Percentiles rank a stretch among this genome's conserved stretches.
phyloP scores from a whole-genome alignment of 1,140 invertebrate genomes.

The Papilio polytes region DNA sequence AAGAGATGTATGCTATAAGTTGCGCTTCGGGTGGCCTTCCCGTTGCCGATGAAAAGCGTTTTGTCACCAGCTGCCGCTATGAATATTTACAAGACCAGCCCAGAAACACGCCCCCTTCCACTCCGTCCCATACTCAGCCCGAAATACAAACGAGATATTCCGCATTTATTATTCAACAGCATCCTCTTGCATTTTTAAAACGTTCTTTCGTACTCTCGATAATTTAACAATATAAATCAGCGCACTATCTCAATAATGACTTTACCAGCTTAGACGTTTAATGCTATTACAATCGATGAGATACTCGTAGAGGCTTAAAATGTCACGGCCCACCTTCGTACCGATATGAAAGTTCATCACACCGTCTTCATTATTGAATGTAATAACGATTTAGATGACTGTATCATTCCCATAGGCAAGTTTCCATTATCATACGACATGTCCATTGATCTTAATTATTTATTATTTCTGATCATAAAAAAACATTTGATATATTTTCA shows the following conservation, averaged over 20 bases:
- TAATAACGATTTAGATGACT: constrained; percentile 77
- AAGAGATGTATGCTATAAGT: constrained; percentile 58
- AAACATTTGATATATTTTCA: neutral
- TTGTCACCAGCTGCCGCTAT: constrained; percentile 67
- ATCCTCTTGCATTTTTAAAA: constrained; percentile 46
- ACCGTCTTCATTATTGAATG: constrained; percentile 71
- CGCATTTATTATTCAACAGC: constrained; percentile 49
- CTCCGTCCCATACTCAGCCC: constrained; percentile 40
- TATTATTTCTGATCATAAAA: neutral
- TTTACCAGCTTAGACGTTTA: constrained; percentile 57
- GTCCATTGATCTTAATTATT: constrained; percentile 35
- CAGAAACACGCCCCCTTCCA: constrained; percentile 57
- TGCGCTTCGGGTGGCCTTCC: constrained; percentile 64
- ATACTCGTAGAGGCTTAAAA: constrained; percentile 68
- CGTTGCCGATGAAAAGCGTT: constrained; percentile 67
- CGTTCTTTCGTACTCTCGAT: constrained; percentile 42
- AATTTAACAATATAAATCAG: constrained; percentile 48
- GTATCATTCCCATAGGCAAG: constrained; percentile 65
- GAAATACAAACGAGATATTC: constrained; percentile 54
- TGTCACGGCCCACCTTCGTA: constrained; percentile 69
- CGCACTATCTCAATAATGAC: constrained; percentile 43
- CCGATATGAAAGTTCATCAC: constrained; percentile 78
- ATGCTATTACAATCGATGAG: constrained; percentile 67
- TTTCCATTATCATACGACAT: constrained; percentile 63
- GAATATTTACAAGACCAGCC: constrained; percentile 72